Conservation (phyloP, 2,797 vertebrate species). For the Dendrocincla tyrannina region DNA sequence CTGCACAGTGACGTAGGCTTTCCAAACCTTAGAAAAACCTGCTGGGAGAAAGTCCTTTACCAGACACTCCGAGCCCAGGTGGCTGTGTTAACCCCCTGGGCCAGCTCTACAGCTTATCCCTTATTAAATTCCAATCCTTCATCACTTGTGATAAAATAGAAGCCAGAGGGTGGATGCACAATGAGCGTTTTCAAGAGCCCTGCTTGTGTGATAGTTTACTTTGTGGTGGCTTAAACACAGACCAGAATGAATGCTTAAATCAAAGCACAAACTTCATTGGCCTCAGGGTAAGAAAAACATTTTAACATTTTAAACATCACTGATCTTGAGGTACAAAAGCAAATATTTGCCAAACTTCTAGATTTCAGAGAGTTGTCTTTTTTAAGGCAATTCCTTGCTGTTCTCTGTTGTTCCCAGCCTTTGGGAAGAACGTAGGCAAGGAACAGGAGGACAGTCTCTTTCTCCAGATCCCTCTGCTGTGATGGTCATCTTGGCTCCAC, state of each 20-base stretch:
- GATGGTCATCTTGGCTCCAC: accelerated
- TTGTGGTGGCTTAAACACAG: conserved; percentile 9
- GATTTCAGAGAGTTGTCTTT: neutral
- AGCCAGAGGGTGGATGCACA: conserved; percentile 11
- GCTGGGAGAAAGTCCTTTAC: neutral
- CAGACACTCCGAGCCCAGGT: neutral
- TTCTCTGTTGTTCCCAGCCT: neutral
- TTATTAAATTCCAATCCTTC: conserved; percentile 36
- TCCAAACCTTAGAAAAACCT: neutral
- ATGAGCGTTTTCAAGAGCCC: neutral
- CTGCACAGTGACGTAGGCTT: neutral
- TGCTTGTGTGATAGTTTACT: neutral
- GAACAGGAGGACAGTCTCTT: neutral
- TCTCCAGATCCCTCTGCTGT: neutral
- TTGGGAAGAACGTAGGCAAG: neutral
- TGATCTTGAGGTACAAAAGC: neutral
- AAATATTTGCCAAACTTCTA: conserved; percentile 40
- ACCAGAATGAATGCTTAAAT: conserved; percentile 22
- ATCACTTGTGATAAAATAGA: conserved; percentile 21
- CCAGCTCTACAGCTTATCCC: neutral
- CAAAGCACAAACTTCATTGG: conserved; percentile 8
- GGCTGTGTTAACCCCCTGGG: neutral
- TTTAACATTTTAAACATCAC: conserved; percentile 19
- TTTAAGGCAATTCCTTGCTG: neutral
- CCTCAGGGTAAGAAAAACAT: conserved; percentile 10